Evolutionary conservation across 2,888 invertebrate species (phyloP), one percentile per base, ranked within the genome.

Genomic region (Dendrolimus pini): DNA sequence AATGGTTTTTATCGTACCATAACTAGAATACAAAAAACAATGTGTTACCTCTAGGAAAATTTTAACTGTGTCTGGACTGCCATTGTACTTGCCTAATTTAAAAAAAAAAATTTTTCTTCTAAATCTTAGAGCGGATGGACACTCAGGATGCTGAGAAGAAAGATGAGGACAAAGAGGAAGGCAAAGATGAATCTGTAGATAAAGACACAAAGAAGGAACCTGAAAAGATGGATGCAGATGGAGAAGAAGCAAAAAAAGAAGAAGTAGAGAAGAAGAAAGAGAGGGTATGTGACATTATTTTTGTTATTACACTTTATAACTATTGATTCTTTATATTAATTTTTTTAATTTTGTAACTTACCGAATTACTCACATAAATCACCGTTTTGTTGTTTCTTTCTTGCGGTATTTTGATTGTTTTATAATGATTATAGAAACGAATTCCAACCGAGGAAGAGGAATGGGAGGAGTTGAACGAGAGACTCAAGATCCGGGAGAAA

Each of bases 371-470:
- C 3, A 6, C 30, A 3, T 30, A 30, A 30, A 6, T 30, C 30
- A 3, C 3, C 6, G 6, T 30, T 30, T 30, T 30, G 30, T 30
- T 6, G 6, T 30, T 6, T 3, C 30, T 30, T 30, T 30, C 18
- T 30, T 30, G 30, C 6, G 30, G 30, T 30, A 6, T 30, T 30
- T 30, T 3, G 30, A 30, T 30, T 30, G 30, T 30, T 30, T 30
- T 30, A 30, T 30, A 30, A 30, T 30, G 3, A 30, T 47, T 54
- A 56, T 60, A 72, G 67, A 60, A 61, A 14, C 75, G 70, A 10
- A 73, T 75, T 54, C 41, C 83, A 47, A 82, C 83, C 0, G 85
- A 88, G 62, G 85, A 85, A 56, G 85, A 87, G 55, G 89, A 87
- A 59, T 85, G 88, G 89, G 75, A 75, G 9, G 65, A 79, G 56